These are phyloP conservation scores for Phalacrocorax carbo DNA, from an alignment of 2,113 vertebrate genomes.

Conservation along the genomic window DNA sequence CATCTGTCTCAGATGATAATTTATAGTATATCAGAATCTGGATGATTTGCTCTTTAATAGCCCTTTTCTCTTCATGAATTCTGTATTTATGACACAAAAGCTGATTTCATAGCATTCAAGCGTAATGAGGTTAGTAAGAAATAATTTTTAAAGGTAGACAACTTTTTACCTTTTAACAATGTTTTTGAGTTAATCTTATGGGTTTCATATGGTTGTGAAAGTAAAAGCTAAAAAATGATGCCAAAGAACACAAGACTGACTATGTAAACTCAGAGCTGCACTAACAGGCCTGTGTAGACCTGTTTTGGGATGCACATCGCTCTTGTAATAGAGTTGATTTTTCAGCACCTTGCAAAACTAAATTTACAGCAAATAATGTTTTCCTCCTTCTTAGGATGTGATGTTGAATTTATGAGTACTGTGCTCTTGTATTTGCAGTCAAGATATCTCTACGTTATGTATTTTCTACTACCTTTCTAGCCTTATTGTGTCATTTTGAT, in stretches of 20 bases:
- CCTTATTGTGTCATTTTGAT: not conserved
- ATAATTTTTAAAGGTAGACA: not conserved
- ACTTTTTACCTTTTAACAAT: not conserved
- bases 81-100: not conserved
- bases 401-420: not conserved
- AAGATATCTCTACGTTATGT: not conserved
- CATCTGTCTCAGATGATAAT: constrained; percentile 39
- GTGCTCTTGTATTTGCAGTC: not conserved
- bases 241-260: not conserved
- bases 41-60: constrained; percentile 40
- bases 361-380: not conserved
- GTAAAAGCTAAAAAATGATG: not conserved
- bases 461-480: not conserved
- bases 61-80: constrained; percentile 33
- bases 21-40: constrained; percentile 43
- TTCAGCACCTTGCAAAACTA: not conserved
- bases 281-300: not conserved
- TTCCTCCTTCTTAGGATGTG: not conserved
- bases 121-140: not conserved
- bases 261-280: not conserved
- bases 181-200: not conserved
- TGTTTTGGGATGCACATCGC: not conserved
- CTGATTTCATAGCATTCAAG: not conserved
- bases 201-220: not conserved
- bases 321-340: not conserved